phyloP scores from a whole-genome alignment of 2,797 vertebrate genomes.

The Lindbergichthys nudifrons region DNA sequence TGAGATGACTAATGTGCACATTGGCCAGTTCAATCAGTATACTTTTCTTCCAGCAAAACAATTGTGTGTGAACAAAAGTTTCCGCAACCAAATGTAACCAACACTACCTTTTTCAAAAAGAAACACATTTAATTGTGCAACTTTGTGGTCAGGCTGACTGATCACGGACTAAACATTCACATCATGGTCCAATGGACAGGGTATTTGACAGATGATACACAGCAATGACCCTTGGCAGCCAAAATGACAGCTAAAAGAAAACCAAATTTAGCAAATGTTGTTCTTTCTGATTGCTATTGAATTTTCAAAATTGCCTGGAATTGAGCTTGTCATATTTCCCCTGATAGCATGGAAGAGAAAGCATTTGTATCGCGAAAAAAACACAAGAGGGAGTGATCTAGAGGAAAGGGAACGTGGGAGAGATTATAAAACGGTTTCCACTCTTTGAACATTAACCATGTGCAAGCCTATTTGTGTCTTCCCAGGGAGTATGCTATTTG shows the following conservation, averaged over 20 bases:
- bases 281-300: background rate
- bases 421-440: slow-evolving; percentile 10
- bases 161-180: slow-evolving; percentile 12
- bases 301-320: background rate
- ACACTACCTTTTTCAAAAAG: too few relatives aligned
- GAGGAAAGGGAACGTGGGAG: background rate
- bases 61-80: background rate
- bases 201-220: slow-evolving; percentile 4
- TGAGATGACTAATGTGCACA: too few relatives aligned
- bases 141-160: background rate
- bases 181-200: slow-evolving; percentile 6
- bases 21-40: too few relatives aligned
- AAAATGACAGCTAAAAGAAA: background rate
- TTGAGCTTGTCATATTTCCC: slow-evolving; percentile 13
- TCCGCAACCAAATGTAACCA: background rate
- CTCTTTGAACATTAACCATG: slow-evolving; percentile 1
- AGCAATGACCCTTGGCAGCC: background rate
- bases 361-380: slow-evolving; percentile 19
- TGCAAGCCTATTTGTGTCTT: slow-evolving; percentile 6
- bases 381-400: background rate
- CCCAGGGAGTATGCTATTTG: slow-evolving; percentile 19
- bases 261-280: background rate
- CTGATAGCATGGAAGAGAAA: background rate
- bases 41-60: background rate
- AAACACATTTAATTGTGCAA: too few relatives aligned